Conservation (phyloP, 2,113 vertebrate genomes). For the human (Homo sapiens) region GRCh38 chr12:58291501-58292000, state of each 20-base stretch:
- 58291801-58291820: neutral
- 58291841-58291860: neutral
- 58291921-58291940: neutral
- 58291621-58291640: neutral
- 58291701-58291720: too few species aligned
- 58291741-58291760: neutral
- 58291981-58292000: neutral
- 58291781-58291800: neutral
- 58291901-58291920: neutral
- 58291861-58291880: conserved; percentile 15
- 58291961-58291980: neutral
- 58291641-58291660: neutral
- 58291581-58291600: neutral
- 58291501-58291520: neutral
- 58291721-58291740: neutral
- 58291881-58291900: neutral
- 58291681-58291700: neutral
- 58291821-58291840: neutral
- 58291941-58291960: neutral
- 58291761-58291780: neutral
- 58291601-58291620: neutral
- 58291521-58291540: neutral
- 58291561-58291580: neutral
- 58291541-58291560: neutral
- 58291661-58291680: neutral